Conservation (phyloP, 2,888 invertebrate species). For the Mycalesis mineus region DNA sequence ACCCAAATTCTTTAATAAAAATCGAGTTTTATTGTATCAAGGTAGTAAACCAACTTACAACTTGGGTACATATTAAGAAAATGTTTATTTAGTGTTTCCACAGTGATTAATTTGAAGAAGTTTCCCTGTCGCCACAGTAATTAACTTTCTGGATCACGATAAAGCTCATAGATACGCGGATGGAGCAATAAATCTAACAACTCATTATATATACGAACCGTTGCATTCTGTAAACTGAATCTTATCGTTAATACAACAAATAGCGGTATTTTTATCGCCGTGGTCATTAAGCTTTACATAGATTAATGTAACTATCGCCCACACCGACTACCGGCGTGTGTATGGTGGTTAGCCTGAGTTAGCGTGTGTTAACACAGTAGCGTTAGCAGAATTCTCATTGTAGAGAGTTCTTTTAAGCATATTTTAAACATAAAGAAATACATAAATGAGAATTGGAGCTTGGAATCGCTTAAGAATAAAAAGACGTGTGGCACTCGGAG, state of each 20-base stretch:
- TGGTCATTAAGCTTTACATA: slow-evolving; percentile 10
- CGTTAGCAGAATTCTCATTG: neutral
- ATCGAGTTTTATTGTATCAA: too few relatives aligned
- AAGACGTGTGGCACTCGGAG: too few relatives aligned
- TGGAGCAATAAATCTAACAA: neutral
- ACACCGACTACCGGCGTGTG: slow-evolving; percentile 9
- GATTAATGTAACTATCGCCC: slow-evolving; percentile 11
- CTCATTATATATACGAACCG: neutral
- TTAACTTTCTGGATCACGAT: slow-evolving; percentile 3
- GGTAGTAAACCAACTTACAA: too few relatives aligned
- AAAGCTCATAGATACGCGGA: neutral
- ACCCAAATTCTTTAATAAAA: too few relatives aligned
- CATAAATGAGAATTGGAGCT: too few relatives aligned
- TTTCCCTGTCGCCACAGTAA: neutral
- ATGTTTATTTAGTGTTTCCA: too few relatives aligned
- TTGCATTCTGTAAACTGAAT: slow-evolving; percentile 5
- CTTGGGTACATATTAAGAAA: too few relatives aligned
- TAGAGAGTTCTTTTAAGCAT: neutral
- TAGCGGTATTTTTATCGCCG: slow-evolving; percentile 10
- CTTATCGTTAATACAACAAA: slow-evolving; percentile 8
- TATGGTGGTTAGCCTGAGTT: slow-evolving; percentile 2
- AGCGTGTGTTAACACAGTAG: neutral
- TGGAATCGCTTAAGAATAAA: too few relatives aligned
- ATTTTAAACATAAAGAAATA: too few relatives aligned
- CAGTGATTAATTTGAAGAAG: neutral